These are phyloP conservation scores for Zele albiditarsus DNA, from an alignment of 2,888 invertebrate genomes.

Conservation along the genomic window DNA sequence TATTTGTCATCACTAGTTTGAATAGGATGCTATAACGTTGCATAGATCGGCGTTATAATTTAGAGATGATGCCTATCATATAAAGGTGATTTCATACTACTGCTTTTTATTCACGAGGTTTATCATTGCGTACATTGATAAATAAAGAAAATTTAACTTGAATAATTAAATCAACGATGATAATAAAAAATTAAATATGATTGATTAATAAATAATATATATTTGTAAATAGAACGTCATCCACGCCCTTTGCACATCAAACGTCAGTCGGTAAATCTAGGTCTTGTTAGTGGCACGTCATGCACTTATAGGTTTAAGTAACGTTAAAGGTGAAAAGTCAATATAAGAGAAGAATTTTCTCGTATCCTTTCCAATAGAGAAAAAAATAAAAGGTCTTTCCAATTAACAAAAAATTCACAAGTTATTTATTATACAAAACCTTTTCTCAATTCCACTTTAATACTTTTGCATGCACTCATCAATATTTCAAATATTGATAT, in stretches of 20 bases:
- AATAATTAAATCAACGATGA: not conserved
- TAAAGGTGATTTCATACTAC: too few relatives aligned
- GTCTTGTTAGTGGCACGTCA: constrained; percentile 21
- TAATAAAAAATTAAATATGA: not conserved
- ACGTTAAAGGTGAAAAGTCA: not conserved
- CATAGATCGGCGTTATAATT: not conserved
- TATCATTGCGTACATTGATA: too few relatives aligned
- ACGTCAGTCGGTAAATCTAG: not conserved
- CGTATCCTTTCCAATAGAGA: not conserved
- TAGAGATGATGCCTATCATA: not conserved
- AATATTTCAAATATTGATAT: not conserved
- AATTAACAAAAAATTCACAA: too few relatives aligned
- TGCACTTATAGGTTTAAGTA: not conserved
- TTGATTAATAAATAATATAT: not conserved
- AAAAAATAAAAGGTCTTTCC: too few relatives aligned
- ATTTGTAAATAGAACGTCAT: not conserved
- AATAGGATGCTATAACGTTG: not conserved
- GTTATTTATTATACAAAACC: not conserved
- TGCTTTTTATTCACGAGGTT: too few relatives aligned
- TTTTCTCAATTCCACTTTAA: not conserved
- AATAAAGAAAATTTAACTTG: not conserved
- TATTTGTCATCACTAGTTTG: not conserved
- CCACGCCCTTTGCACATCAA: not conserved
- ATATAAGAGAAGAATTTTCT: not conserved
- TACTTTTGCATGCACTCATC: not conserved